A percentile compares a stretch with the other conserved stretches of the same genome.
Conservation (phyloP, 1,140 invertebrate species). For the Drosophila sproati region DNA sequence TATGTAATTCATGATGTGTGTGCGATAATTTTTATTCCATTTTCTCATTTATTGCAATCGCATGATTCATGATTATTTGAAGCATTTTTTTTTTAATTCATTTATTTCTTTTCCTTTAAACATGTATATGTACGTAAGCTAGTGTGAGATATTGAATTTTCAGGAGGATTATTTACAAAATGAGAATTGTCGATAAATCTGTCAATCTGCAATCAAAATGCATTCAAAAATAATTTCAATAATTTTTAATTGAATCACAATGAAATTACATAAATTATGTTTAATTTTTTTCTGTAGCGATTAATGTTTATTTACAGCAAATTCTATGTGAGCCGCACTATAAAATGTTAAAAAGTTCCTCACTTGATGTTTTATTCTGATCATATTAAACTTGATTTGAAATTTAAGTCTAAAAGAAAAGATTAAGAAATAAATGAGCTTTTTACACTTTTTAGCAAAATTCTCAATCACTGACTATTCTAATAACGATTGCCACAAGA, state of each 20-base stretch:
- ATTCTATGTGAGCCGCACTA: too few species aligned
- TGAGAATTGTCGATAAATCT: neutral
- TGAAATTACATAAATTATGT: too few species aligned
- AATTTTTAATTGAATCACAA: neutral
- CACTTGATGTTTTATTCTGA: neutral
- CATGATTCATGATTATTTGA: constrained; percentile 14
- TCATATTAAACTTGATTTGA: neutral
- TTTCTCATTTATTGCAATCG: constrained; percentile 19
- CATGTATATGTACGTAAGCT: neutral
- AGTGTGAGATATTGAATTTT: neutral
- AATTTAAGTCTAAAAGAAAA: constrained; percentile 1
- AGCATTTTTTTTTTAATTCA: neutral
- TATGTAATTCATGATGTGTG: constrained; percentile 18
- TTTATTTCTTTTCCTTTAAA: neutral
- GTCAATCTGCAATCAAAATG: neutral
- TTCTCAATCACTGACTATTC: neutral
- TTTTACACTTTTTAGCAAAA: neutral
- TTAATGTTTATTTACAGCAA: too few species aligned
- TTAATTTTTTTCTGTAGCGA: too few species aligned
- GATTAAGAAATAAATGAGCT: neutral
- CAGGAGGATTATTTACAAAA: neutral
- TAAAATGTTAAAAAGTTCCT: too few species aligned
- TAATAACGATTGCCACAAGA: neutral
- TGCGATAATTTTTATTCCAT: neutral
- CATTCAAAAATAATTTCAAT: neutral